Evolutionary conservation across 2,888 invertebrate genomes (phyloP).

Genomic region (Falcaria lacertinaria): DNA sequence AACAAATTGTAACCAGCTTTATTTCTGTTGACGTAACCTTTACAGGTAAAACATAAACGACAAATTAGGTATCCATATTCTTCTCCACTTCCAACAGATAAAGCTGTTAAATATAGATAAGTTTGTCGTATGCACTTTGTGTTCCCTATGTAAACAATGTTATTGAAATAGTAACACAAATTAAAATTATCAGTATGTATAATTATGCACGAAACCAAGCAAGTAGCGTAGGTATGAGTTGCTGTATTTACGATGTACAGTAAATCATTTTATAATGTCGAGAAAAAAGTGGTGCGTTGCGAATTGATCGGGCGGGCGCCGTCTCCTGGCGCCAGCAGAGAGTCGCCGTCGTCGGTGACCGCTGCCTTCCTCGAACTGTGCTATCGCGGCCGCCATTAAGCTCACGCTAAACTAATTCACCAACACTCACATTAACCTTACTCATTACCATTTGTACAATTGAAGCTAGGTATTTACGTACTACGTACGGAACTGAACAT

Average conservation of each 20-base stretch:
- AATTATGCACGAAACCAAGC: constrained; percentile 18
- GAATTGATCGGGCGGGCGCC: constrained; percentile 55
- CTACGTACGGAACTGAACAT: neutral
- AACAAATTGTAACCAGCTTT: neutral
- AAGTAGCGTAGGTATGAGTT: constrained; percentile 22
- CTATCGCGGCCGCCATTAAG: constrained; percentile 52
- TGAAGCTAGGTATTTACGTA: constrained; percentile 2
- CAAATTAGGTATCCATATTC: too few relatives aligned
- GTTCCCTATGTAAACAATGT: neutral
- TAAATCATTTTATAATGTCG: constrained; percentile 50
- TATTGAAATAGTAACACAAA: neutral
- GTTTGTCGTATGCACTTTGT: neutral
- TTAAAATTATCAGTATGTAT: neutral
- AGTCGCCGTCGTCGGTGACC: constrained; percentile 41
- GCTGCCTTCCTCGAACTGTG: constrained; percentile 68
- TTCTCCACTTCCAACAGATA: too few relatives aligned
- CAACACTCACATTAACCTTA: constrained; percentile 15
- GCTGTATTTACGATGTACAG: constrained; percentile 29
- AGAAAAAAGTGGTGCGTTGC: constrained; percentile 50
- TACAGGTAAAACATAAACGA: too few relatives aligned
- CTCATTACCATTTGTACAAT: constrained; percentile 21
- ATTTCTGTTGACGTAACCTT: neutral
- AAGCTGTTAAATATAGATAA: too few relatives aligned
- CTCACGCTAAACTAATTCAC: constrained; percentile 37
- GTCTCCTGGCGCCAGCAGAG: constrained; percentile 56